Evolutionary conservation across 2,797 vertebrate genomes (phyloP), one percentile per base, ranked within the genome.

Genomic region (Sebastes kiyomatsui): DNA sequence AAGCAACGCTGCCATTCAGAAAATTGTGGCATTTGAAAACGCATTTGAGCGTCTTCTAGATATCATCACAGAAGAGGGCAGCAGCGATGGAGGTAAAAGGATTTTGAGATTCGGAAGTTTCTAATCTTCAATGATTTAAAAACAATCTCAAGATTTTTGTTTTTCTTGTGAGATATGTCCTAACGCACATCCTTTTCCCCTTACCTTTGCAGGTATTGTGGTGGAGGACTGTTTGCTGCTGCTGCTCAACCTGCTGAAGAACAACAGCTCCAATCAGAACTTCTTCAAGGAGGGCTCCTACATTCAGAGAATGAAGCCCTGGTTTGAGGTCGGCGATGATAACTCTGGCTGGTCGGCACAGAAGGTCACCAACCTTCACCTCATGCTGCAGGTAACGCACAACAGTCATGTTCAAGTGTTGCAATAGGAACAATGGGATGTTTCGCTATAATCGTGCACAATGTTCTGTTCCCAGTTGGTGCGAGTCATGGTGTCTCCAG

Each of bases 231-330:
- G 99, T 90, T 96, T 99, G 86, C 95, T 99, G 42, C 93, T 99
- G 49, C 91, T 99, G 46, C 96, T 98, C 72, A 99, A 99, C 91
- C 90, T 99, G 35, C 88, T 99, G 77, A 99, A 98, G 95, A 99
- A 99, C 88, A 99, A 99, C 89, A 99, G 98, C 93, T 99, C 99
- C 90, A 99, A 99, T 92, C 99, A 99, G 94, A 99, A 99, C 91
- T 99, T 99, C 94, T 99, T 99, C 93, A 99, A 99, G 86, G 99
- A 99, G 94, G 98, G 99, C 74, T 99, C 99, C 0, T 99, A 99
- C 92, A 98, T 99, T 77, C 98, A 99, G 88, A 97, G 97, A 62
- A 99, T 99, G 98, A 99, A 98, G 90, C 97, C 98, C 5, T 99
- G 99, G 98, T 99, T 99, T 90, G 98, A 99, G 88, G 98, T 99